A percentile compares a stretch with the other conserved stretches of the same genome.
phyloP scores from a whole-genome alignment of 2,888 invertebrate genomes.

The Phlogophora meticulosa region DNA sequence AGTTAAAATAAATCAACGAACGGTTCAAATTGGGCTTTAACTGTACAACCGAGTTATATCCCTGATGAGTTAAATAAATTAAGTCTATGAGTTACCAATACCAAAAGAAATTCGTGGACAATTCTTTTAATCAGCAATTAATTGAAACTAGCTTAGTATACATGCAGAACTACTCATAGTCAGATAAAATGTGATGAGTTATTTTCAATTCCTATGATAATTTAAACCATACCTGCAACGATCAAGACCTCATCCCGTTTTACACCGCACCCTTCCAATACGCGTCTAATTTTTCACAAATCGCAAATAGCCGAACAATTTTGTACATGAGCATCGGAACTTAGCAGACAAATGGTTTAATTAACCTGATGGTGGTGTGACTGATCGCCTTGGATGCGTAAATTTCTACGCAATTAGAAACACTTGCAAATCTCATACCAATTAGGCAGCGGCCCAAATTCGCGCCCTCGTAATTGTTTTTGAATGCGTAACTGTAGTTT shows the following conservation, averaged over 20 bases:
- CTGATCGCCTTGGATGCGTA: slow-evolving; percentile 87
- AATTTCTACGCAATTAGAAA: slow-evolving; percentile 89
- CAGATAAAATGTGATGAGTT: background rate
- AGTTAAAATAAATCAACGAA: background rate
- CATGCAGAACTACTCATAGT: no score
- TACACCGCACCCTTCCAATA: slow-evolving; percentile 58
- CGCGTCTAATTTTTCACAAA: slow-evolving; percentile 68
- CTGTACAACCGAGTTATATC: no score
- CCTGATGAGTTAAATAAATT: no score
- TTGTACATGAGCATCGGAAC: slow-evolving; percentile 77
- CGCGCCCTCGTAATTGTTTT: slow-evolving; percentile 89
- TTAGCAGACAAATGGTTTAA: slow-evolving; percentile 90
- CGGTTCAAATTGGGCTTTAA: background rate
- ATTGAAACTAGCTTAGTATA: no score
- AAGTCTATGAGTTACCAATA: no score
- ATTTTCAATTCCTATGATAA: background rate
- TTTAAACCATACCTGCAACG: slow-evolving; percentile 17
- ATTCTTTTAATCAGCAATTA: no score
- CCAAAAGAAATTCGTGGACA: no score
- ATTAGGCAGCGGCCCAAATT: slow-evolving; percentile 90
- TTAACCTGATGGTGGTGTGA: slow-evolving; percentile 90
- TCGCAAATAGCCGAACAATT: slow-evolving; percentile 70
- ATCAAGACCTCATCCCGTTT: slow-evolving; percentile 48
- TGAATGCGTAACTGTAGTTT: slow-evolving; percentile 86
- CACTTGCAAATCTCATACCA: slow-evolving; percentile 91